Base-by-base conservation (phyloP, 2,888 invertebrate species). In the Himalopsyche anomala region DNA sequence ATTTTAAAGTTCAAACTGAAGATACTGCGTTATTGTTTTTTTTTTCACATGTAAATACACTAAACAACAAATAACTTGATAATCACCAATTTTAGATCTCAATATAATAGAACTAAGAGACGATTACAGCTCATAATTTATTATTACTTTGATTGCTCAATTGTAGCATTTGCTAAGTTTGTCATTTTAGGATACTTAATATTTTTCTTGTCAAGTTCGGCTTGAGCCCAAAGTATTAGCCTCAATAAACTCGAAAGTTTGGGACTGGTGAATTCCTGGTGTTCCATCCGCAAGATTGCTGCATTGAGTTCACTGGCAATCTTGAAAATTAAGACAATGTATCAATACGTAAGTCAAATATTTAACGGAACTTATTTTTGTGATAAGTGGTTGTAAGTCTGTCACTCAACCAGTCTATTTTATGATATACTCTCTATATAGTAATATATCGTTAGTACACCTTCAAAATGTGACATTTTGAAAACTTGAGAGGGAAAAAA, bases 281-380 rank as follows among this genome's bases (percentile, higher is more conserved):
- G 97, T 91, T 99, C 98, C 93, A 97, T 96, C 91, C 98, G 97
- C 84, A 99, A 93, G 89, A 99, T 98, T n/a, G 99, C 99, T 82
- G 99, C 98, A 92, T 99, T 99, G 28, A 99, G 94, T 93, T 99
- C 99, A 93, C 98, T 98, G 38, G 99, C 99, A 90, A 99, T 97
- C 97, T 97, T 90, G 74, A 90, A 91, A 89, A 87, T 82, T 6
- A 38, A 80, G 28, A 42, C 8, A 80, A 80, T 28, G 3, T 45
- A 38, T 80, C 19, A 74, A 74, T 74, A 74, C 15, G 3, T n/a
- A 74, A 74, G 15, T n/a, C 36, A 40, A 45, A 42, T 42, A 40
- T 40, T 12, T 40, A 28, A 4, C 28, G 4, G 28, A 62, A 62
- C 28, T n/a, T 62, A 19, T 5, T 19, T 19, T 42, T 42, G 8